Evolutionary conservation across 2,797 vertebrate species (phyloP), one percentile per base, ranked within the genome.

Genomic region (Alcedo atthis): DNA sequence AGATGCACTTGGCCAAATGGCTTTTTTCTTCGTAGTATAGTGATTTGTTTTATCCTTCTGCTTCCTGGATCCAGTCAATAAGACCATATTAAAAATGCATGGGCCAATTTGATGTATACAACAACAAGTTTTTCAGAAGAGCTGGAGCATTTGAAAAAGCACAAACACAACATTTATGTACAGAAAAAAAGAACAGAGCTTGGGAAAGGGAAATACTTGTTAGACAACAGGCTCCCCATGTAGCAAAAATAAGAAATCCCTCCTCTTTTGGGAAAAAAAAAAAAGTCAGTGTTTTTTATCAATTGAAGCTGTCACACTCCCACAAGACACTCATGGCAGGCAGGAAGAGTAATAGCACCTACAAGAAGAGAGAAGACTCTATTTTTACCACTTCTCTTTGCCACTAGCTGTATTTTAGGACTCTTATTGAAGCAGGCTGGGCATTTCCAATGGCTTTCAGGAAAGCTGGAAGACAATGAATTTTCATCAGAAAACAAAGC

Each of bases 61-160:
- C 68, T 92, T 95, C 93, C 76, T 0, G 0, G 89, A 92, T 66
- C 79, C 90, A 95, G 94, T 94, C 95, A 95, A 95, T 94, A 94
- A 74, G 90, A 20, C 70, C 51, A 69, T 87, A 96, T 96, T 97
- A 97, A 97, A 97, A 94, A 96, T 95, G 93, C 93, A 95, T 83
- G 84, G 88, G 53, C 87, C 83, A 90, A 94, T 87, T 71, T 89
- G 90, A 95, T 75, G 81, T 63, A 62, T 46, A 94, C 88, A 81
- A 32, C 81, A 77, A 1, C 0, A 28, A 55, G 28, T 5, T 73
- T 55, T 78, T 76, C 80, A 89, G 79, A 63, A 67, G 85, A 87
- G n/a, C 69, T 2, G 1, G 74, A 74, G 42, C 17, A 1, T 73
- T 37, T 63, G 59, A 79, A 93, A 94, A 80, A 90, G 89, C 40